These are phyloP conservation scores for Cochlearius cochlearius DNA, from an alignment of 2,113 vertebrate genomes.

Conservation along the genomic window DNA sequence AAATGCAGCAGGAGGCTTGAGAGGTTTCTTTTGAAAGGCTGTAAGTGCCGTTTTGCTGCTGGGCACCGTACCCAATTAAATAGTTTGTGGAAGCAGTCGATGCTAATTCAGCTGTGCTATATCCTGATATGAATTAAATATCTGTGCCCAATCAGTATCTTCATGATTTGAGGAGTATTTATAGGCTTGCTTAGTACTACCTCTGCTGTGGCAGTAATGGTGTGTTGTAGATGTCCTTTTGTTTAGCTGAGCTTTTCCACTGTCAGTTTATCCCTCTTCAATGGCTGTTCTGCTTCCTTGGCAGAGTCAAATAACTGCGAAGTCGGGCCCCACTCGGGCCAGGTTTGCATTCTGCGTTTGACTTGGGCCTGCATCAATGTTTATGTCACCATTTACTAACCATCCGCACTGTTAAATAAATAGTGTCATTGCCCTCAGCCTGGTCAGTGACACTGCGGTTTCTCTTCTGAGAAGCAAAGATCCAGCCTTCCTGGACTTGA, in stretches of 20 bases:
- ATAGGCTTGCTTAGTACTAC: neutral
- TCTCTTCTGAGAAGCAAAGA: conserved; percentile 21
- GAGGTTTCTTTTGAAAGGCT: neutral
- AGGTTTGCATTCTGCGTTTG: conserved; percentile 40
- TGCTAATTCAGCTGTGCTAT: neutral
- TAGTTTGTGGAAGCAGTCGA: neutral
- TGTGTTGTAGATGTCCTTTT: neutral
- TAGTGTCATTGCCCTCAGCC: neutral
- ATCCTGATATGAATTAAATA: neutral
- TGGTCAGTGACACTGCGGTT: conserved; percentile 15
- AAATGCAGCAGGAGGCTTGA: neutral
- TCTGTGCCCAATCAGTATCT: neutral
- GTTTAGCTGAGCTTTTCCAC: neutral
- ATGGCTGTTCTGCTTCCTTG: neutral
- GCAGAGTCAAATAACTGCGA: neutral
- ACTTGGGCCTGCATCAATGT: conserved; percentile 4
- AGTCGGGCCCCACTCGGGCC: neutral
- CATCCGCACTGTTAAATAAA: conserved; percentile 19
- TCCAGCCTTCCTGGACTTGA: neutral
- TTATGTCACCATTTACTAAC: conserved; percentile 7
- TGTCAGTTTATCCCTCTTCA: neutral
- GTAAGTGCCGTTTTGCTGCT: neutral
- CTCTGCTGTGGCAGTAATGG: neutral
- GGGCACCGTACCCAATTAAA: neutral
- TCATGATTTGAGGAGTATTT: neutral